These are phyloP conservation scores for Cantharis nigra DNA, from an alignment of 2,888 invertebrate species.

Conservation along the genomic window DNA sequence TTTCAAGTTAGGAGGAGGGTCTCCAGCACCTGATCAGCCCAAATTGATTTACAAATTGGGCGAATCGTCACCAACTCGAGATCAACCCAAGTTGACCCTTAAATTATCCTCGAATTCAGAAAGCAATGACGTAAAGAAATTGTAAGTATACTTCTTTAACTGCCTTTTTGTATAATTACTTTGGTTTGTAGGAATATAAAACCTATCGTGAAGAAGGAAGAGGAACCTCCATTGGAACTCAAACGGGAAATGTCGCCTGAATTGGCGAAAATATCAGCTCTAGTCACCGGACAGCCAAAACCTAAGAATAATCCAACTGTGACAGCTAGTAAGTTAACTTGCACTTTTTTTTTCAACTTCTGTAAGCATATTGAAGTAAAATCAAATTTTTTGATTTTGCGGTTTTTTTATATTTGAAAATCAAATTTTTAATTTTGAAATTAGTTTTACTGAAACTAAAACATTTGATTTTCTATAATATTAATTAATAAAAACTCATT, in stretches of 20 bases:
- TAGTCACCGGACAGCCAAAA: slow-evolving; percentile 82
- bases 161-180: not conserved
- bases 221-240: slow-evolving; percentile 55
- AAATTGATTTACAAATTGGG: not conserved
- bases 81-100: not conserved
- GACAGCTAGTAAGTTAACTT: slow-evolving; percentile 31
- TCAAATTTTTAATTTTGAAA: not conserved
- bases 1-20: slow-evolving; percentile 2
- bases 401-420: not conserved
- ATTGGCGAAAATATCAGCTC: slow-evolving; percentile 80
- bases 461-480: not conserved
- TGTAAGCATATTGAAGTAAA: not conserved
- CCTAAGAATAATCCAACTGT: slow-evolving; percentile 58
- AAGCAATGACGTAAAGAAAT: not conserved
- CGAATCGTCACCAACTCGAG: not conserved
- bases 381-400: not conserved
- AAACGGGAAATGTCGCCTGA: slow-evolving; percentile 79
- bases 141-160: not conserved
- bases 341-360: not conserved
- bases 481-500: not conserved
- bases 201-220: slow-evolving; percentile 67
- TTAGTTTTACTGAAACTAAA: not conserved
- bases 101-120: not conserved
- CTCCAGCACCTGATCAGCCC: not conserved
- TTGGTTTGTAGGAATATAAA: slow-evolving; percentile 63